phyloP scores from a whole-genome alignment of 1,140 invertebrate genomes.

The Heliconius nattereri region DNA sequence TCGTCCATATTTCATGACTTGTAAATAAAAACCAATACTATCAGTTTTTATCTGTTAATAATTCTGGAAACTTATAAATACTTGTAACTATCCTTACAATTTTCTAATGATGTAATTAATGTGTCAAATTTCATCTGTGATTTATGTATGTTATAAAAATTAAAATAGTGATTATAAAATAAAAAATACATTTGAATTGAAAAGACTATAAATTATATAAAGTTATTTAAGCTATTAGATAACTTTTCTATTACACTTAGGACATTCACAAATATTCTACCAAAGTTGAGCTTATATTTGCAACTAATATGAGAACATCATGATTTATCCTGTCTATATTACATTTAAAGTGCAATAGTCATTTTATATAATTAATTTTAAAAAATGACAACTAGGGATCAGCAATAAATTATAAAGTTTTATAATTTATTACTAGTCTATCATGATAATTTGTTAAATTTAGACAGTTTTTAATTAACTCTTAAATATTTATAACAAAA shows the following conservation, averaged over 20 bases:
- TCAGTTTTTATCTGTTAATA: not conserved
- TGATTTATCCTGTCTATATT: not conserved
- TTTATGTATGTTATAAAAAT: not conserved
- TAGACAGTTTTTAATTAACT: too few relatives aligned
- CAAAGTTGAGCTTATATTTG: not conserved
- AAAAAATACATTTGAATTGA: not conserved
- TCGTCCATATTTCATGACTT: slow-evolving; percentile 23
- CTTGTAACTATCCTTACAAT: not conserved
- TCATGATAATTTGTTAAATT: too few relatives aligned
- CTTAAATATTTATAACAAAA: too few relatives aligned
- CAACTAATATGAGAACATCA: not conserved
- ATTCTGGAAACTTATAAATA: not conserved
- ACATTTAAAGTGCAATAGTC: not conserved
- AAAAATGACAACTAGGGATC: too few relatives aligned
- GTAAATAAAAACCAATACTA: slow-evolving; percentile 9
- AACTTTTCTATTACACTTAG: not conserved
- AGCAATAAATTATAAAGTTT: too few relatives aligned
- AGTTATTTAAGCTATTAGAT: not conserved
- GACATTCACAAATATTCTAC: not conserved
- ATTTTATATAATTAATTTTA: not conserved
- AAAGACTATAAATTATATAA: not conserved
- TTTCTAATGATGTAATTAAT: slow-evolving; percentile 21
- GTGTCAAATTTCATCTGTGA: slow-evolving; percentile 8
- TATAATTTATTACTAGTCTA: too few relatives aligned
- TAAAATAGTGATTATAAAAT: not conserved